Evolutionary conservation across 2,797 vertebrate genomes (phyloP).

Genomic region (Florisuga fusca): DNA sequence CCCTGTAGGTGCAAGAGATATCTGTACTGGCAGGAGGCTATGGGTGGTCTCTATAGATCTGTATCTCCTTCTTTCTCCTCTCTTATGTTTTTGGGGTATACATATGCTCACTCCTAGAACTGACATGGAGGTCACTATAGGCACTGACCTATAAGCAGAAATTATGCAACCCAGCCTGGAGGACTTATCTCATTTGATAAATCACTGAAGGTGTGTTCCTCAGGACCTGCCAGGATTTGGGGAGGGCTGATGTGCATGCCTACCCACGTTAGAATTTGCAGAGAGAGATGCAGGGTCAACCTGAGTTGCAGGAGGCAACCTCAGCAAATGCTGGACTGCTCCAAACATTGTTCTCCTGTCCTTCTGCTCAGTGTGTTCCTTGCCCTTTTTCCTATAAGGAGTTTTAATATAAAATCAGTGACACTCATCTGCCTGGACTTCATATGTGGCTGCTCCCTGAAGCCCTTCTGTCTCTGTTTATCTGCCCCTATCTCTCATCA

Average conservation of each 20-base stretch:
- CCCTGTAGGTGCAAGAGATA: background rate
- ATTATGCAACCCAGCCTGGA: background rate
- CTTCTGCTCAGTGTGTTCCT: background rate
- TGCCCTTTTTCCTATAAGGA: background rate
- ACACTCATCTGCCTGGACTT: background rate
- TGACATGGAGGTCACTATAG: background rate
- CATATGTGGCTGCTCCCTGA: background rate
- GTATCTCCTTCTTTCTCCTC: background rate
- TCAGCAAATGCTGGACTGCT: background rate
- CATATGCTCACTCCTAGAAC: background rate
- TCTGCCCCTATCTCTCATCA: accelerated
- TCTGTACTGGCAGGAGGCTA: background rate
- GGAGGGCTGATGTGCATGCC: background rate
- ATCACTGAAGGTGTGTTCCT: background rate
- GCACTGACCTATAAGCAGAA: background rate
- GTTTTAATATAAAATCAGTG: background rate
- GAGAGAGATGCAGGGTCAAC: background rate
- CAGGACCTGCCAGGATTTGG: background rate
- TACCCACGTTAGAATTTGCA: background rate
- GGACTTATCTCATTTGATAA: background rate
- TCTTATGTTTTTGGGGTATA: accelerated
- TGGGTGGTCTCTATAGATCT: background rate
- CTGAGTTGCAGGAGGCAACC: background rate
- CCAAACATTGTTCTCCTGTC: background rate
- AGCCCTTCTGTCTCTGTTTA: background rate